Percentiles rank a stretch among this genome's conserved stretches.
These are phyloP conservation scores for Eristalis arbustorum DNA, from an alignment of 2,888 invertebrate species.

Conservation along the genomic window DNA sequence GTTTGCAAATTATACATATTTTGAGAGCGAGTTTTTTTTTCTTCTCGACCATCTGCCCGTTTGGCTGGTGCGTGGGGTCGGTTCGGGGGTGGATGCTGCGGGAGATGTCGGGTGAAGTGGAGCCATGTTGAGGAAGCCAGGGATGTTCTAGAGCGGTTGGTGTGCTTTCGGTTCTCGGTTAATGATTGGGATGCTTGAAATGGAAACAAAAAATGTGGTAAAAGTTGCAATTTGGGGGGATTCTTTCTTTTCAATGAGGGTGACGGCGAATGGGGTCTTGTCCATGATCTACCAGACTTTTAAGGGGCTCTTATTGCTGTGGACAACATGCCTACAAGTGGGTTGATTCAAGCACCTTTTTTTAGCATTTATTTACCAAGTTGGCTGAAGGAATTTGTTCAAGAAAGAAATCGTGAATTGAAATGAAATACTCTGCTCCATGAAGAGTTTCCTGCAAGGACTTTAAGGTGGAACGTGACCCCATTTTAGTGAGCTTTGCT, in stretches of 20 bases:
- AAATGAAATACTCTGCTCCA: too few relatives aligned
- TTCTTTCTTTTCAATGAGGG: background rate
- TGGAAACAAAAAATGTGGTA: background rate
- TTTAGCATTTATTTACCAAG: too few relatives aligned
- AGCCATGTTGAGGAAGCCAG: background rate
- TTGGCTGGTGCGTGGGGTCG: background rate
- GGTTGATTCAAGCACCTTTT: too few relatives aligned
- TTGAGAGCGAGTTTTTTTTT: background rate
- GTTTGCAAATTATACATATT: slow-evolving; percentile 18
- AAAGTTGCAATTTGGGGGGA: background rate
- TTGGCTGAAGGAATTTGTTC: too few relatives aligned
- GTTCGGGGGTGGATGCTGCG: background rate
- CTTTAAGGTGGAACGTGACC: too few relatives aligned
- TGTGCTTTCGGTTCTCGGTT: background rate
- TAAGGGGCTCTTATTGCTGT: too few relatives aligned
- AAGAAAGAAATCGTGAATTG: too few relatives aligned
- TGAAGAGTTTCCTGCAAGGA: too few relatives aligned
- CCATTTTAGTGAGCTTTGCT: too few relatives aligned
- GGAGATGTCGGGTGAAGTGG: background rate
- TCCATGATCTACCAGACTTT: too few relatives aligned
- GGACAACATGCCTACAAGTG: too few relatives aligned
- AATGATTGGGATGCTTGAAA: background rate
- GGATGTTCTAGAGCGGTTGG: slow-evolving; percentile 2
- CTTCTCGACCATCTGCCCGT: background rate
- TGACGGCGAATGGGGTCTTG: too few relatives aligned